phyloP scores from a whole-genome alignment of 2,888 invertebrate species.

The Athalia rosae region DNA sequence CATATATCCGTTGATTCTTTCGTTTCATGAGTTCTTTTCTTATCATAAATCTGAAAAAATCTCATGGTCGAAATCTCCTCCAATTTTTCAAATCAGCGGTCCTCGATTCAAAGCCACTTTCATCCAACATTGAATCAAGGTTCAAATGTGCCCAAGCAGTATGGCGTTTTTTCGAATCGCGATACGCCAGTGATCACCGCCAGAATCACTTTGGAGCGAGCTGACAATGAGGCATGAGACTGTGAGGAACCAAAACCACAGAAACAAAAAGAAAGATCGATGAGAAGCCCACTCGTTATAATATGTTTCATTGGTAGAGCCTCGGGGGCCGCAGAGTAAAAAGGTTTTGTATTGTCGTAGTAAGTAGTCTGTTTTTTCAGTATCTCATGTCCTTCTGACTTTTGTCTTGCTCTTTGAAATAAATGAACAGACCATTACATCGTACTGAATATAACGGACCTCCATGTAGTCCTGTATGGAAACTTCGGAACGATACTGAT shows the following conservation, averaged over 20 bases:
- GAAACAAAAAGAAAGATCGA: constrained; percentile 24
- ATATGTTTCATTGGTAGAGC: background rate
- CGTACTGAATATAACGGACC: constrained; percentile 8
- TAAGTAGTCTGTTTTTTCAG: constrained; percentile 15
- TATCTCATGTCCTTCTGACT: constrained; percentile 15
- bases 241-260: background rate
- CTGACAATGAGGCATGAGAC: constrained; percentile 4
- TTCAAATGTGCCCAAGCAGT: background rate
- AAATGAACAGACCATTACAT: background rate
- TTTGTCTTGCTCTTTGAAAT: background rate
- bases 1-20: too few species aligned
- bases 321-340: background rate
- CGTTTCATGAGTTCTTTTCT: too few species aligned
- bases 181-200: background rate
- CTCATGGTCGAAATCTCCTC: too few species aligned
- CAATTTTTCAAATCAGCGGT: too few species aligned
- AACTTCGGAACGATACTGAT: background rate
- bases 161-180: constrained; percentile 16
- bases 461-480: constrained; percentile 9
- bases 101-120: too few species aligned
- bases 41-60: too few species aligned
- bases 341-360: constrained; percentile 8
- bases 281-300: too few species aligned
- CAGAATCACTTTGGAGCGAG: constrained; percentile 7
- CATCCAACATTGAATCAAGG: constrained; percentile 2